Base-by-base conservation (phyloP, 2,888 invertebrate species). In the Agrotis segetum region DNA sequence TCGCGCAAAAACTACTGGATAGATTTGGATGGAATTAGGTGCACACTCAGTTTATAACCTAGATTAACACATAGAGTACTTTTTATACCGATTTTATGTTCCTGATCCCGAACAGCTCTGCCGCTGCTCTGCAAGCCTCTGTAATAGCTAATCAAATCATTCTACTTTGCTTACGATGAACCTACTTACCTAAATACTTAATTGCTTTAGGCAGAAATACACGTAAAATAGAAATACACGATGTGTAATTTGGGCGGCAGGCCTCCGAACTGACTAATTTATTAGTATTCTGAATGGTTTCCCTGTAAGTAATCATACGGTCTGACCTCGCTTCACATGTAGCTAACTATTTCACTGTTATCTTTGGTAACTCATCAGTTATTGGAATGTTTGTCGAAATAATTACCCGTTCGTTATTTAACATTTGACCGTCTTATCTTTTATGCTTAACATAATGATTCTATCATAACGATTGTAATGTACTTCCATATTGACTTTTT, bases 231-330 rank as follows among this genome's bases (percentile, higher is more conserved):
- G 40, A 46, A n/a, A 67, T 47, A 58, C 13, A 46, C 11, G 44
- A 9, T 52, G 24, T 52, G 40, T 44, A 34, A 44, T 71, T 58
- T 29, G 7, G 58, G 17, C 19, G 14, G 53, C 13, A 49, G 58
- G 49, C 64, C 50, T 62, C 34, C 40, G 29, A 67, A 65, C 64
- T 77, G 49, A 77, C 61, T 59, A 77, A 71, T 82, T 82, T 62
- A 78, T 77, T 71, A 49, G 79, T 62, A 58, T 67, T 71, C 53
- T 62, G 64, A 71, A 65, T 67, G 72, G 72, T 53, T 82, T 82
- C 67, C 72, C 61, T 55, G 64, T 65, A 59, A 67, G 59, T 71
- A 52, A 69, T 49, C 44, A 55, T 64, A 49, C 17, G 11, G 21
- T 50, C 58, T 55, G 79, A 17, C 79, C 79, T 82, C 58, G 49